A percentile compares a stretch with the other conserved stretches of the same genome.
phyloP scores from a whole-genome alignment of 2,888 invertebrate species.

The Argyresthia goedartella region DNA sequence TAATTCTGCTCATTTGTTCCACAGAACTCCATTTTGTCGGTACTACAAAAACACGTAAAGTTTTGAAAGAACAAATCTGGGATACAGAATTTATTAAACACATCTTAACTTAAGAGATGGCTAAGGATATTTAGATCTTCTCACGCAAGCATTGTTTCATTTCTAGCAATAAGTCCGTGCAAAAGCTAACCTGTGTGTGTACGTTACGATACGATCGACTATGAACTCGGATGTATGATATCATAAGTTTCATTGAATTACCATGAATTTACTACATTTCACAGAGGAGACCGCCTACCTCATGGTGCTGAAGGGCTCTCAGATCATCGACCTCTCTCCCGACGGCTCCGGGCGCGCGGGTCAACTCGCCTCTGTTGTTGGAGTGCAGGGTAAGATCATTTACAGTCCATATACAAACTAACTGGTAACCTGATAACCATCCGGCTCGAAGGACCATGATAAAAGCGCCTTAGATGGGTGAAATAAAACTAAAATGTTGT shows the following conservation, averaged over 20 bases:
- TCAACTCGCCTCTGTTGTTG: slow-evolving; percentile 88
- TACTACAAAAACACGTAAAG: too few relatives aligned
- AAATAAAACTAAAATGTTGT: too few relatives aligned
- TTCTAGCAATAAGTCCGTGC: too few relatives aligned
- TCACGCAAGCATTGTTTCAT: too few relatives aligned
- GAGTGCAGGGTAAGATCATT: slow-evolving; percentile 67
- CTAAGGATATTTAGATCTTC: too few relatives aligned
- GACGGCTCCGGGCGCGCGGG: slow-evolving; percentile 83
- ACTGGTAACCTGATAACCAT: too few relatives aligned
- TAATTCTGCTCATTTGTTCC: neutral
- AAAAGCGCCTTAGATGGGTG: too few relatives aligned
- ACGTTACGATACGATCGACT: neutral
- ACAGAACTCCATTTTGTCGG: neutral
- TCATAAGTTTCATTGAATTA: neutral
- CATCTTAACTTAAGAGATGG: too few relatives aligned
- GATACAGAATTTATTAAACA: neutral
- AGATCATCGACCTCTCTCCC: slow-evolving; percentile 87
- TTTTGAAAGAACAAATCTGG: too few relatives aligned
- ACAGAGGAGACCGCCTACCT: slow-evolving; percentile 88
- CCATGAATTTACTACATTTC: slow-evolving; percentile 18
- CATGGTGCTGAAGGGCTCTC: slow-evolving; percentile 90
- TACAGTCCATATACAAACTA: too few relatives aligned
- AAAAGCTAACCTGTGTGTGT: too few relatives aligned
- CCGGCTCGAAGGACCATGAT: too few relatives aligned
- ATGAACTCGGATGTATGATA: neutral